Evolutionary conservation across 2,888 invertebrate species (phyloP), one percentile per base, ranked within the genome.

Genomic region (Matsumyia berberina): DNA sequence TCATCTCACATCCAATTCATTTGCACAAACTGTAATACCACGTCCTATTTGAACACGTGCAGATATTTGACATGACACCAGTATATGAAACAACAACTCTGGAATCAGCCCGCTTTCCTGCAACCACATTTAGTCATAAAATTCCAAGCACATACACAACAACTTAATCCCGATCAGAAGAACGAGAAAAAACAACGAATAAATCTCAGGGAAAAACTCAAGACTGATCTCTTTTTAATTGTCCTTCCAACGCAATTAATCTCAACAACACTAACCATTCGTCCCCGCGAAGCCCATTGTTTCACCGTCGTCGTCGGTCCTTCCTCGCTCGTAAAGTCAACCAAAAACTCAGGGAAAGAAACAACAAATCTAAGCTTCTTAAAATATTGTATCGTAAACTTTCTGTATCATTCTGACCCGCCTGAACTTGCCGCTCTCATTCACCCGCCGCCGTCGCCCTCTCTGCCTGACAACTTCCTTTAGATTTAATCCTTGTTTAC

Each of bases 161-260:
- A 35, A 17, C 49, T 51, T 29, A 66, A 57, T 57, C 35, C 33
- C 11, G 19, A 64, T 1, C 24, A 24, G 24, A 4, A 24, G 24
- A 46, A 44, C 9, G 15, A 57, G 12, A 15, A 57, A 44, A 46
- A 67, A 67, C 17, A 9, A 19, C 17, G 39, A 58, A 46, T 11
- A 17, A 53, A 53, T 53, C 66, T 11, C 9, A 64, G 19, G n/a
- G 24, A 62, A 57, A 57, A 60, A 7, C 33, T 9, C 9, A 49
- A 74, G 74, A 80, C 74, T 74, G 60, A 80, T 74, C 74, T 69
- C 42, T 62, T 80, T 80, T 80, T 80, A 80, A 80, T 80, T 80
- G 80, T 80, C 66, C 74, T 51, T 49, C 49, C 57, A 66, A 76
- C 51, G 64, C 76, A 70, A 82, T 82, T 82, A 82, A 82, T 82